Percentiles rank a stretch among this genome's conserved stretches.
phyloP scores from a whole-genome alignment of 2,888 invertebrate genomes.

The Aquatica leii region DNA sequence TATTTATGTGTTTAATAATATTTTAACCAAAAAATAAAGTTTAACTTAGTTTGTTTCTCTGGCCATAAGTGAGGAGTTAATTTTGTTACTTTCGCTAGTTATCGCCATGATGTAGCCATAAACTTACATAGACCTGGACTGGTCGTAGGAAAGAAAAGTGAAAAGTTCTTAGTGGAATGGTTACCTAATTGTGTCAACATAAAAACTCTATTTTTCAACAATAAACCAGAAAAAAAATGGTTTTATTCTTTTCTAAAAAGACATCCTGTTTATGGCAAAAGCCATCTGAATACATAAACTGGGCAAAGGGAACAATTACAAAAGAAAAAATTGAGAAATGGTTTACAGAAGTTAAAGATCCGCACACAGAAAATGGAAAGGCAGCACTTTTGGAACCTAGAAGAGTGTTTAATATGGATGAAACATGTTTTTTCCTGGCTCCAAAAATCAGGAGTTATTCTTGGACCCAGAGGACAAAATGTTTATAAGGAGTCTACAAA shows the following conservation, averaged over 20 bases:
- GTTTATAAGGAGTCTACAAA: conserved; percentile 13
- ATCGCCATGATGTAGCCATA: too few species aligned
- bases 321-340: background rate
- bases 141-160: conserved; percentile 5
- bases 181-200: background rate
- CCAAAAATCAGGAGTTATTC: background rate
- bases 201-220: background rate
- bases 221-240: background rate
- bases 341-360: background rate
- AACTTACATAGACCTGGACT: background rate
- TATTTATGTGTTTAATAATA: too few species aligned
- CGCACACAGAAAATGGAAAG: background rate
- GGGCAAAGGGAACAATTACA: background rate
- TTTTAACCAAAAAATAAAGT: too few species aligned
- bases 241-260: conserved; percentile 3
- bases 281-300: conserved; percentile 3
- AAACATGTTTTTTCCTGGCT: background rate
- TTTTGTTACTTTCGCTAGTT: too few species aligned
- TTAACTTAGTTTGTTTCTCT: too few species aligned
- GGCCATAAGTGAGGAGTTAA: too few species aligned
- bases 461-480: background rate
- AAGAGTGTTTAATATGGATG: background rate
- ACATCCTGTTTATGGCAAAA: conserved; percentile 4
- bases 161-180: conserved; percentile 4
- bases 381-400: background rate